Conservation (phyloP, 2,888 invertebrate species). For the Nudaria mundana region DNA sequence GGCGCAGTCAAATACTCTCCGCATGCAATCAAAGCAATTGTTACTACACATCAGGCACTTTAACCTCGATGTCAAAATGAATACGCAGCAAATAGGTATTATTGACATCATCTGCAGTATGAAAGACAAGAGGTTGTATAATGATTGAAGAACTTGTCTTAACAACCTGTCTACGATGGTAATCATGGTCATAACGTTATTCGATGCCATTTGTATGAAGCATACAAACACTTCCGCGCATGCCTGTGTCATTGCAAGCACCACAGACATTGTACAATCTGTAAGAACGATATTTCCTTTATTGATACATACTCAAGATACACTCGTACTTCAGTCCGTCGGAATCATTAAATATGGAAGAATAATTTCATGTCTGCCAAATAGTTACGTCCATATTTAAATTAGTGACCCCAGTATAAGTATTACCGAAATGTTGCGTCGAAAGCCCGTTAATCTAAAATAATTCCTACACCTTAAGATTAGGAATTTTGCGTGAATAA, state of each 20-base stretch:
- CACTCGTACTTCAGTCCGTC: no score
- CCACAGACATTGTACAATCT: constrained; percentile 56
- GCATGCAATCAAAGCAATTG: background rate
- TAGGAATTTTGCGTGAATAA: no score
- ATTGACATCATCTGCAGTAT: constrained; percentile 60
- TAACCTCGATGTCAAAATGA: constrained; percentile 55
- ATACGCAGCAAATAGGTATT: constrained; percentile 62
- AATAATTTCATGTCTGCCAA: no score
- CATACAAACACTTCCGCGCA: constrained; percentile 55
- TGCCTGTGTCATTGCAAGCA: constrained; percentile 58
- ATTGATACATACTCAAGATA: no score
- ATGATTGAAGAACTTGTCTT: constrained; percentile 61
- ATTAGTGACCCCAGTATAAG: no score
- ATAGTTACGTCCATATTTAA: no score
- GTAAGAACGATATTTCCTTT: constrained; percentile 19
- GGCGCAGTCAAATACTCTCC: constrained; percentile 6
- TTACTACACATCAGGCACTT: constrained; percentile 58
- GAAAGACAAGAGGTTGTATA: constrained; percentile 63
- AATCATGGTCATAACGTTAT: constrained; percentile 64
- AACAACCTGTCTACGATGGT: constrained; percentile 67
- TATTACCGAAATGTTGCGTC: no score
- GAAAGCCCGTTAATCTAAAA: no score
- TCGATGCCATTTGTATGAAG: constrained; percentile 61
- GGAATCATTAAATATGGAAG: no score
- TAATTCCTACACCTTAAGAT: no score